phyloP scores from a whole-genome alignment of 2,113 vertebrate genomes.

The Erpornis zantholeuca region DNA sequence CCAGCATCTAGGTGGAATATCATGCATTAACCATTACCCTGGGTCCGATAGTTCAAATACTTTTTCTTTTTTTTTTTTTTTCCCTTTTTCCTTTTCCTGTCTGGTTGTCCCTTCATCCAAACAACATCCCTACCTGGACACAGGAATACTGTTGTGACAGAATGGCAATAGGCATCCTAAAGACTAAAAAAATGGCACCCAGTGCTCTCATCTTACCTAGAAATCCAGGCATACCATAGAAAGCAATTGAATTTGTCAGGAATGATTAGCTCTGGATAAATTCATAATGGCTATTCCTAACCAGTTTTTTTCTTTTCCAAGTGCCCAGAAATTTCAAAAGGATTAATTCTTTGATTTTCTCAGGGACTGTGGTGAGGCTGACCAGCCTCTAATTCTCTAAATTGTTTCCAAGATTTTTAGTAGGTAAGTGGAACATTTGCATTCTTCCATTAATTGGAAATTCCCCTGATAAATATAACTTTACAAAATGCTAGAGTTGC shows the following conservation, averaged over 20 bases:
- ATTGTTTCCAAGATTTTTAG: neutral
- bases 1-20: neutral
- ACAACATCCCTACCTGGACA: neutral
- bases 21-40: neutral
- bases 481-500: neutral
- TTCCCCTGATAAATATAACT: neutral
- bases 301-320: neutral
- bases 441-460: neutral
- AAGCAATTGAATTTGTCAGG: neutral
- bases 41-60: neutral
- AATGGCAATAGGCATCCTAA: neutral
- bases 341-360: neutral
- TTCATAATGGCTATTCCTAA: neutral
- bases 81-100: neutral
- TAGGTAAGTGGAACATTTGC: neutral
- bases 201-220: neutral
- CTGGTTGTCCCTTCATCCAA: neutral
- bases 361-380: neutral
- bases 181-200: neutral
- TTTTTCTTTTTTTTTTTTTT: too few relatives aligned
- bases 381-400: neutral
- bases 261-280: neutral
- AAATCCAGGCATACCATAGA: neutral
- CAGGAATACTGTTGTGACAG: neutral
- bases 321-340: neutral